Percentiles rank a stretch among this genome's conserved stretches.
Evolutionary conservation across 2,888 invertebrate species (phyloP).

Genomic region (Lithophane leautieri): DNA sequence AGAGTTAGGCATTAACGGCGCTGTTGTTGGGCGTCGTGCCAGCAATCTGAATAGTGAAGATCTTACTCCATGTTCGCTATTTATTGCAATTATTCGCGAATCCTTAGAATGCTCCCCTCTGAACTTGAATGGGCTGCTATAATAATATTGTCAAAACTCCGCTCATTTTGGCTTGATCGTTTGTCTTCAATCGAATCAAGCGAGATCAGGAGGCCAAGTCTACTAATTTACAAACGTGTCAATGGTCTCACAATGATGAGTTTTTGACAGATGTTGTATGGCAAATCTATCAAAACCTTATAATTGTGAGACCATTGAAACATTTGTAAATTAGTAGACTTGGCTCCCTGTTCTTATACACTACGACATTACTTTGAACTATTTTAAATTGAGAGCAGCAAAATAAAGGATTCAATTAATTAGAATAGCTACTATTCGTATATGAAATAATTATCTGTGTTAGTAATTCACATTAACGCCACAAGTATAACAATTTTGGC

Average conservation of each 20-base stretch:
- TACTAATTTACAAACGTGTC: no score
- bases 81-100: constrained; percentile 82
- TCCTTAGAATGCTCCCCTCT: constrained; percentile 68
- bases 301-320: no score
- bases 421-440: constrained; percentile 37
- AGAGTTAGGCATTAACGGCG: constrained; percentile 74
- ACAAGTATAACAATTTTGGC: constrained; percentile 42
- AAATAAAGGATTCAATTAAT: constrained; percentile 54
- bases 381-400: constrained; percentile 50
- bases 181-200: constrained; percentile 43
- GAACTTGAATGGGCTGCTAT: constrained; percentile 70
- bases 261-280: no score
- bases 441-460: constrained; percentile 55
- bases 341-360: constrained; percentile 53
- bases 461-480: constrained; percentile 48
- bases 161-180: constrained; percentile 39
- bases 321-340: no score
- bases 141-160: constrained; percentile 61
- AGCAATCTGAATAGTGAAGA: constrained; percentile 70
- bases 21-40: constrained; percentile 76
- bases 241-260: no score
- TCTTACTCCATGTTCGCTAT: constrained; percentile 73
- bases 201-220: no score
- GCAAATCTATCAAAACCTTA: no score
- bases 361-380: constrained; percentile 43